Evolutionary conservation across 2,888 invertebrate species (phyloP), one percentile per base, ranked within the genome.

Genomic region (Sminthurides aquaticus): DNA sequence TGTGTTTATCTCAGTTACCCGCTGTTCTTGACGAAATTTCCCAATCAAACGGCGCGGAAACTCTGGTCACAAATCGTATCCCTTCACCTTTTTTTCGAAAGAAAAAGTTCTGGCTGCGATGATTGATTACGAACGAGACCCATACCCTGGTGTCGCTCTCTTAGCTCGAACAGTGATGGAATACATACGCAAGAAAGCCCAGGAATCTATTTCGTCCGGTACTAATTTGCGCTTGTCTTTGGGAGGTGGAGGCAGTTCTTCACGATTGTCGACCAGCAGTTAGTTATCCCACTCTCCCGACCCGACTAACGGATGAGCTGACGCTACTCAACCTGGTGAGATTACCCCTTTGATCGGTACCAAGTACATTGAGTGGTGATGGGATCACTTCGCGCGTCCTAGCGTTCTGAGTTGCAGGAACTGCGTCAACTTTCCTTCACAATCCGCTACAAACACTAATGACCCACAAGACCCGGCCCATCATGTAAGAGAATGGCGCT

Each of bases 71-170:
- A 3, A 69, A 61, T 55, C 71, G 72, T 90, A 91, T 80, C 86
- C 93, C 76, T 1, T 72, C 71, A 0, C 70, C 73, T 15, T 99
- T 99, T 83, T 99, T 99, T 80, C 91, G 96, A 77, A 95, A 98
- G 87, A 87, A 80, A 90, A 90, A 79, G 83, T 97, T 65, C 98
- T 96, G 96, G 83, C 85, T 73, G 87, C 89, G 24, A 82, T 98
- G 72, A 82, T 85, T 68, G 82, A 84, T 66, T 84, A 96, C 76
- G 86, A 90, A 65, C 83, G 84, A 67, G 98, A 99, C 83, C 96
- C 98, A 1, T 87, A 89, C 79, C 91, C 91, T 1, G 86, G 86
- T 62, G 91, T 97, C 2, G 84, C 89, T 1, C 79, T 83, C 65
- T 86, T 92, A 83, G 90, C 93, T 3, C 84, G 84, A 71, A 86